These are phyloP conservation scores for Accipiter virgatus DNA, from an alignment of 2,113 vertebrate genomes.

Conservation along the genomic window DNA sequence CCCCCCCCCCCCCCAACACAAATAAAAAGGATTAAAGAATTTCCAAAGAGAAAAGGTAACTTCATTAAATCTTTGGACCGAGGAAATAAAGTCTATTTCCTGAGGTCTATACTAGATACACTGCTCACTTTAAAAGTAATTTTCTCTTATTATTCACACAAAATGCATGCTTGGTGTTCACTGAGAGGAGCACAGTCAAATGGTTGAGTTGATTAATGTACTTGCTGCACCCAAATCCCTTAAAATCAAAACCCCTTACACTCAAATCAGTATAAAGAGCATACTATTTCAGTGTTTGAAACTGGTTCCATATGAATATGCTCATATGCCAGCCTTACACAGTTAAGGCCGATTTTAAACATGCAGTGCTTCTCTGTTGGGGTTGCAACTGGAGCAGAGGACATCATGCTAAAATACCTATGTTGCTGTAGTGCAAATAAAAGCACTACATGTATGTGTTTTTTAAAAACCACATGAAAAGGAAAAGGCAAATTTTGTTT, in stretches of 20 bases:
- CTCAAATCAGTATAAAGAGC: not conserved
- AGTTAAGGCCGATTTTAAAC: not conserved
- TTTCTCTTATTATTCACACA: not conserved
- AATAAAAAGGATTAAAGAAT: not conserved
- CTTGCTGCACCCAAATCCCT: not conserved
- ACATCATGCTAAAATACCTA: not conserved
- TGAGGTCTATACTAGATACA: not conserved
- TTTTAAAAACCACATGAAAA: not conserved
- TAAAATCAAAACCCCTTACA: not conserved
- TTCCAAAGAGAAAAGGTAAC: not conserved
- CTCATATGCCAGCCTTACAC: not conserved
- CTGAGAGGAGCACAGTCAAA: not conserved
- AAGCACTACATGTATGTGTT: accelerated
- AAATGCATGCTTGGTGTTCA: not conserved
- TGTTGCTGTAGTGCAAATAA: not conserved
- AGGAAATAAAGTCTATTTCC: not conserved
- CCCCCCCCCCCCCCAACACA: too few species aligned
- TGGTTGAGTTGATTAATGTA: not conserved
- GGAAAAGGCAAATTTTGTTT: not conserved
- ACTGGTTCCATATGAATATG: not conserved
- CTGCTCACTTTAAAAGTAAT: not conserved
- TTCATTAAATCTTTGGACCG: not conserved
- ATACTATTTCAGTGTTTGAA: not conserved
- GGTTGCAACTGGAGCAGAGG: not conserved
- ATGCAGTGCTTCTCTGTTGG: accelerated